Evolutionary conservation across 2,888 invertebrate species (phyloP), one percentile per base, ranked within the genome.

Genomic region (Drosophila formosana): DNA sequence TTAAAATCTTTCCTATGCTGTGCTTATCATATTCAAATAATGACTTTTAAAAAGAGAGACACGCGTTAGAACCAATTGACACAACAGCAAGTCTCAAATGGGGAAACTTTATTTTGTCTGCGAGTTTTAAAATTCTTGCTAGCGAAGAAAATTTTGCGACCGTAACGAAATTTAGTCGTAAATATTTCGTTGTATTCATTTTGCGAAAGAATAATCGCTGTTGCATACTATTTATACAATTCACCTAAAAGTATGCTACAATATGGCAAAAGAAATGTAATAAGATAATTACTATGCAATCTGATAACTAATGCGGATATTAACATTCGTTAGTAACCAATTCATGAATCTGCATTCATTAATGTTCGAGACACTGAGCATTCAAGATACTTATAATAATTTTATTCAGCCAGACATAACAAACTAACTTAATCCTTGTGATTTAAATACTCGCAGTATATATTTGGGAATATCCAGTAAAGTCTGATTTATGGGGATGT

Each of bases 171-270:
- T 30, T 30, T 30, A 7, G 28, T 5, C 28, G 5, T 5, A 3
- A 39, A 13, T 39, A 39, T 45, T 45, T 25, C 4, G 26, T 11
- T 46, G 4, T n/a, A 37, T 46, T 26, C 4, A 26, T 46, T 46
- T 26, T 25, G 23, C 11, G 25, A 45, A 11, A 3, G 4, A 28
- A 23, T 1, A 28, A 30, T 41, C 4, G 1, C 37, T 32, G 32
- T 28, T 8, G 1, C 18, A 2, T 11, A 23, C 18, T 28, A 23
- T 30, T 62, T 39, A 37, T 7, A 0, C 30, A 3, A 0, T 8
- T 0, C 4, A 28, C 65, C 65, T 60, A 46, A 65, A 65, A 65
- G 51, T 60, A 47, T 37, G 51, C 61, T 25, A 13, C 0, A 30
- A n/a, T 28, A 26, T 39, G 4, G 7, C 3, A 11, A 11, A 18